Conservation (phyloP, 2,888 invertebrate genomes). For the Macropis europaea region DNA sequence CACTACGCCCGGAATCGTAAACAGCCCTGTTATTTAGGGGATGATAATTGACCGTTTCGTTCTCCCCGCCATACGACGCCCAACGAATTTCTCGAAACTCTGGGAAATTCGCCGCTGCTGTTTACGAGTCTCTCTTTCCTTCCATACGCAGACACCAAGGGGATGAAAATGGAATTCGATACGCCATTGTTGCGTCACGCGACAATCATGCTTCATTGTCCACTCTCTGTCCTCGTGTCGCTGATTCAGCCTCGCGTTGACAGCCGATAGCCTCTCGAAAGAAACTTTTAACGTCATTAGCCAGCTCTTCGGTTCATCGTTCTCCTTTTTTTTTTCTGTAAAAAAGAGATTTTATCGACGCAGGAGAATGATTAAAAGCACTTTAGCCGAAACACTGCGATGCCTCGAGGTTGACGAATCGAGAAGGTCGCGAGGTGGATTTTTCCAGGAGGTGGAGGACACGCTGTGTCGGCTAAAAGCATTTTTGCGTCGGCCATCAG, state of each 20-base stretch:
- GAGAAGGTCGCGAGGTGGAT: conserved; percentile 50
- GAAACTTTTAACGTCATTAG: not conserved
- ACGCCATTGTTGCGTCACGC: conserved; percentile 49
- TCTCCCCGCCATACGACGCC: conserved; percentile 49
- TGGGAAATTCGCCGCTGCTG: conserved; percentile 55
- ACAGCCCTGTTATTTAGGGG: conserved; percentile 76
- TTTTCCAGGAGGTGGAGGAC: conserved; percentile 58
- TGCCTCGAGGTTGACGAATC: conserved; percentile 32
- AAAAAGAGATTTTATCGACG: not conserved
- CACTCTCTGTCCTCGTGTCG: too few relatives aligned
- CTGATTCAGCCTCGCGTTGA: conserved; percentile 15
- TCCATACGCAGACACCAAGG: conserved; percentile 8
- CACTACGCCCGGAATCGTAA: conserved; percentile 71
- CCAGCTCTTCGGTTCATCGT: too few relatives aligned
- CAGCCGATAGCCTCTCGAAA: not conserved
- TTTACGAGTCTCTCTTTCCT: conserved; percentile 44
- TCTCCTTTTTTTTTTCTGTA: too few relatives aligned
- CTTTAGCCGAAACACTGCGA: conserved; percentile 12
- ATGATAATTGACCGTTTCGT: conserved; percentile 74
- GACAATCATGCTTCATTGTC: conserved; percentile 31
- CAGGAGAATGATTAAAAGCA: not conserved
- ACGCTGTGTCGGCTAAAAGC: conserved; percentile 77
- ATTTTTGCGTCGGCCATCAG: conserved; percentile 78
- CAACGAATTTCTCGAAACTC: conserved; percentile 60
- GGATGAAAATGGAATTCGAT: conserved; percentile 56